Base-by-base conservation (phyloP, 1,140 invertebrate genomes). In the Hermatobates lingyangjiaoensis region DNA sequence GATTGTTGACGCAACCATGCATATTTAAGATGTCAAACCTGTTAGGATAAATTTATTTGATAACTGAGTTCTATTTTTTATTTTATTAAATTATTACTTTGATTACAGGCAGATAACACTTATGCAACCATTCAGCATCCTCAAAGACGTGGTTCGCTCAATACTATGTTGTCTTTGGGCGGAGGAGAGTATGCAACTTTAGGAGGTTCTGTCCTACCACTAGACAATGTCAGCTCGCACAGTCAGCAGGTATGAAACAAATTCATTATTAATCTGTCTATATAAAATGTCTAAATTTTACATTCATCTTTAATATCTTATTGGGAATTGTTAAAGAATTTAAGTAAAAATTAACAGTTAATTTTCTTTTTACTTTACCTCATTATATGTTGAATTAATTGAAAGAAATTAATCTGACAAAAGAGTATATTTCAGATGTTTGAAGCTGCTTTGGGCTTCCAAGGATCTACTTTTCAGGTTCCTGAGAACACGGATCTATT, bases 81-180 rank as follows among this genome's bases (percentile, higher is more conserved):
- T 49, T 45, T 52, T 38, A 15, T 48, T 2, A 44, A 18, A 15
- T 23, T 38, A 24, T 51, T 39, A 39, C 30, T 39, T 38, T 54
- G 30, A 42, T 50, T 52, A 4, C 59, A 70, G 69, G 58, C 71
- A 57, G 83, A 87, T 64, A 87, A 88, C 62, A 87, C 84, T 26
- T 89, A 89, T 64, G 86, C 85, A 12, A 89, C 86, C 24, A 88
- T 89, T 58, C 81, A 85, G 59, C 80, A 80, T 62, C 75, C 80
- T 48, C 68, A 70, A 55, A 57, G 68, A 38, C 63, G 70, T 53
- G 63, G 66, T 45, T 67, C 67, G 44, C 59, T 66, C 7, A 67
- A 73, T 54, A 63, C 59, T 44, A 60, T 59, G 58, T 59, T 55
- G 23, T 58, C 57, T 7, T 45, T 60, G 48, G 65, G 65, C 27